Evolutionary conservation across 2,113 vertebrate genomes (phyloP), one percentile per base, ranked within the genome.

Genomic region (Cebidichthys violaceus): DNA sequence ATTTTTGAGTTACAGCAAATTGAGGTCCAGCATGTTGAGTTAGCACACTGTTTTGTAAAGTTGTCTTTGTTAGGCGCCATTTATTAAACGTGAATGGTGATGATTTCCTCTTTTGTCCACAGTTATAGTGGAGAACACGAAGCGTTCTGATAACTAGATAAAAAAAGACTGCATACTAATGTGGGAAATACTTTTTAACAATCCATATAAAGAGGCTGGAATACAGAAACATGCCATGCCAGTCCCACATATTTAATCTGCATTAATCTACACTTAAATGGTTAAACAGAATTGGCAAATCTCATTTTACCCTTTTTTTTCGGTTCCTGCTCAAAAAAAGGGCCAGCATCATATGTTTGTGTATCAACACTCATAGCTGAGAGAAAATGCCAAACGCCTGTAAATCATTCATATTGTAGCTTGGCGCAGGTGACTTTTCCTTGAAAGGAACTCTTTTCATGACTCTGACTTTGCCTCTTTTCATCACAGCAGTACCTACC

Each of bases 401-500:
- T 87, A 81, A 91, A 89, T 90, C 66, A 88, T 90, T 87, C 70
- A 87, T 76, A 72, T 31, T 78, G 66, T 64, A 77, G 76, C 81
- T 70, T 18, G 43, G 77, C 41, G 18, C 70, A 84, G 83, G 88
- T 91, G 83, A 88, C 64, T 88, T 77, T 85, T 86, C 69, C 81
- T 88, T 87, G 62, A 90, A 92, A 87, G 57, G 11, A 22, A 68
- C 66, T 71, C 55, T 66, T 90, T 87, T 91, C 78, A 90, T 88
- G 88, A 87, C 37, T 72, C 71, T 55, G 54, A 85, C 92, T 89
- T 70, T 87, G 75, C 78, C 84, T 90, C 59, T 2, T 83, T 78
- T 90, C 80, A 86, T 88, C 85, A 82, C 70, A 83, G 77, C 50
- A 15, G 62, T 9, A 81, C 17, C 80, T 68, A 59, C 18, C 60